A percentile compares a stretch with the other conserved stretches of the same genome.
These are phyloP conservation scores for Seriola dumerili DNA, from an alignment of 2,113 vertebrate species.

Conservation along the genomic window DNA sequence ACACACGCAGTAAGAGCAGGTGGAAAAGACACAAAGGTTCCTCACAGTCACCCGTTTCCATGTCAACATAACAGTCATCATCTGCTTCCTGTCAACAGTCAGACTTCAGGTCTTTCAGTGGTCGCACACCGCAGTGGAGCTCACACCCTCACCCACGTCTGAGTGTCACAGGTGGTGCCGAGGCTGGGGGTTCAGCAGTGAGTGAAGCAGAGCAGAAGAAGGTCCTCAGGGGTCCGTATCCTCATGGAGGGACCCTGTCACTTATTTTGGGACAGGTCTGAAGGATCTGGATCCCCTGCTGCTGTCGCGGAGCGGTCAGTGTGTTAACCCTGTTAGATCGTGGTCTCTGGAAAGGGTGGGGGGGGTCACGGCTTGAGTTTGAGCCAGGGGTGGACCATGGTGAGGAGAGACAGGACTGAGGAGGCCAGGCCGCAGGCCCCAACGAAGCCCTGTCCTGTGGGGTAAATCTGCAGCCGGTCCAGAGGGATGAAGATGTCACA, in stretches of 20 bases:
- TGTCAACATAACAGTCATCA: too few relatives aligned
- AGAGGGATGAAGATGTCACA: constrained; percentile 94
- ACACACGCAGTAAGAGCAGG: too few relatives aligned
- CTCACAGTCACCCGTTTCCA: too few relatives aligned
- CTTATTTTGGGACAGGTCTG: not conserved
- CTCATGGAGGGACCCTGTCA: not conserved
- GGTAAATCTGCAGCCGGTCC: constrained; percentile 90
- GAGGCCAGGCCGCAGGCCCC: constrained; percentile 92
- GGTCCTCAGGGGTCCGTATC: not conserved
- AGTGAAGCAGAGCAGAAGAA: not conserved
- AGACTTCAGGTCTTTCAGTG: too few relatives aligned
- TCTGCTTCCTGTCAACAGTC: too few relatives aligned
- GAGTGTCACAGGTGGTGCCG: too few relatives aligned
- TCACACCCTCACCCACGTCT: too few relatives aligned
- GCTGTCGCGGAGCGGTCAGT: not conserved
- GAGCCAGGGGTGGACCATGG: constrained; percentile 92
- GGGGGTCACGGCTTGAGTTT: constrained; percentile 91
- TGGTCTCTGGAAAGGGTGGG: not conserved
- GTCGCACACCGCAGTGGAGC: too few relatives aligned
- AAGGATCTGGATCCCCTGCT: not conserved
- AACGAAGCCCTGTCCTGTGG: constrained; percentile 85
- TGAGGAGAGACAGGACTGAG: constrained; percentile 91
- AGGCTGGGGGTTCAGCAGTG: not conserved
- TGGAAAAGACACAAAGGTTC: too few relatives aligned
- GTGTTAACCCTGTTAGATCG: not conserved